A percentile compares a stretch with the other conserved stretches of the same genome.
Conservation (phyloP, 2,888 invertebrate species). For the Limnephilus marmoratus region DNA sequence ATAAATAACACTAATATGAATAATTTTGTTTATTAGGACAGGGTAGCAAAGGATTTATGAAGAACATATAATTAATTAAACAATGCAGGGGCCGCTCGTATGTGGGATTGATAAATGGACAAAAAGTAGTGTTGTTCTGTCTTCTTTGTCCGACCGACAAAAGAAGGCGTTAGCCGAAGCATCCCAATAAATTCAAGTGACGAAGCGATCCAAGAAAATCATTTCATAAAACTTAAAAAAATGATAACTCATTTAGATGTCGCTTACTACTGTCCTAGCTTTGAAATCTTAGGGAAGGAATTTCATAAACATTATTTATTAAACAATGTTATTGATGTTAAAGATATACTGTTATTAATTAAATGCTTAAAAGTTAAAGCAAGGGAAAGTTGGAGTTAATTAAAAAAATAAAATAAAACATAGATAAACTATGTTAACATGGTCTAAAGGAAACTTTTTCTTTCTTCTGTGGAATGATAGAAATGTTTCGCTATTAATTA, state of each 20-base stretch:
- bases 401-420: not conserved
- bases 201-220: slow-evolving; percentile 2
- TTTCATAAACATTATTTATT: not conserved
- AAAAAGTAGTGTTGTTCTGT: not conserved
- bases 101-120: slow-evolving; percentile 17
- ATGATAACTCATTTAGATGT: not conserved
- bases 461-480: not conserved
- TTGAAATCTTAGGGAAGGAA: not conserved
- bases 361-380: not conserved
- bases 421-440: not conserved
- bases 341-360: not conserved
- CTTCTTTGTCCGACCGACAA: slow-evolving; percentile 22
- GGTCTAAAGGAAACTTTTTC: not conserved
- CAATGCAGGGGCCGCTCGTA: not conserved
- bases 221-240: not conserved
- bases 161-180: slow-evolving; percentile 27
- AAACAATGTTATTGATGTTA: not conserved
- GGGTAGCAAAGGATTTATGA: not conserved
- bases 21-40: not conserved
- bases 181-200: slow-evolving; percentile 42
- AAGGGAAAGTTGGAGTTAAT: not conserved
- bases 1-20: not conserved
- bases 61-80: not conserved
- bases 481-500: not conserved
- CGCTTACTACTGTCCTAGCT: too few relatives aligned